Percentiles rank a stretch among this genome's conserved stretches.
phyloP scores from a whole-genome alignment of 1,140 invertebrate species.

The Drosophila pachea region DNA sequence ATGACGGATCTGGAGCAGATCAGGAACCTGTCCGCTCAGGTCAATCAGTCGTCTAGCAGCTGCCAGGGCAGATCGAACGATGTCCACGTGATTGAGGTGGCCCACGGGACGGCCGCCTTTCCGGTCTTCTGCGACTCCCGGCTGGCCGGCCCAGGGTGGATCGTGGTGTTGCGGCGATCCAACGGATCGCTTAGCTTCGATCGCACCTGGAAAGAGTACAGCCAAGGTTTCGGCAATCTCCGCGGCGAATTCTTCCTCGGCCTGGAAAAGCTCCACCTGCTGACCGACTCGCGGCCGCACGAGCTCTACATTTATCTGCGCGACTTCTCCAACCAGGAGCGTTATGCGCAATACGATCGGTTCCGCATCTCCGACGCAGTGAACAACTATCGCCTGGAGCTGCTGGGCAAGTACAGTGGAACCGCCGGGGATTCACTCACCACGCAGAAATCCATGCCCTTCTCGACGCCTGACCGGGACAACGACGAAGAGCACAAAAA shows the following conservation, averaged over 20 bases:
- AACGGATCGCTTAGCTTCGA: slow-evolving; percentile 14
- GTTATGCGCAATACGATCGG: slow-evolving; percentile 20
- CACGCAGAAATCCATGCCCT: slow-evolving; percentile 7
- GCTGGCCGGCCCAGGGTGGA: slow-evolving; percentile 12
- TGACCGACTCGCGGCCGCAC: slow-evolving; percentile 17
- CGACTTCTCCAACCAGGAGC: slow-evolving; percentile 4
- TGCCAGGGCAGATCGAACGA: slow-evolving; percentile 14
- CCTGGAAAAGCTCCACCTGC: slow-evolving; percentile 21
- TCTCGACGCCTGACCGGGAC: slow-evolving; percentile 25
- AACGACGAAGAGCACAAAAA: background rate
- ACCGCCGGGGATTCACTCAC: slow-evolving; percentile 18
- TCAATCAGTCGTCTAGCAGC: background rate
- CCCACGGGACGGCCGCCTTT: background rate
- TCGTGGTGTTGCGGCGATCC: slow-evolving; percentile 7
- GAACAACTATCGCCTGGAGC: slow-evolving; percentile 5
- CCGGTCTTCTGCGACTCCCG: slow-evolving; percentile 15
- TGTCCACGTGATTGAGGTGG: slow-evolving; percentile 12
- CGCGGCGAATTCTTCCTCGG: slow-evolving; percentile 35
- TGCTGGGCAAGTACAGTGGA: slow-evolving; percentile 16
- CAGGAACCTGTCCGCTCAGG: background rate
- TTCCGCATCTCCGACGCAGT: slow-evolving; percentile 14
- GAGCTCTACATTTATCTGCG: slow-evolving; percentile 28
- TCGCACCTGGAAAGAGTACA: slow-evolving; percentile 29
- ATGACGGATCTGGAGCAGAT: background rate
- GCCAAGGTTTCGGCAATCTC: slow-evolving; percentile 19